Evolutionary conservation across 2,113 vertebrate species (phyloP), one percentile per base, ranked within the genome.

Genomic region (Asarcornis scutulata): DNA sequence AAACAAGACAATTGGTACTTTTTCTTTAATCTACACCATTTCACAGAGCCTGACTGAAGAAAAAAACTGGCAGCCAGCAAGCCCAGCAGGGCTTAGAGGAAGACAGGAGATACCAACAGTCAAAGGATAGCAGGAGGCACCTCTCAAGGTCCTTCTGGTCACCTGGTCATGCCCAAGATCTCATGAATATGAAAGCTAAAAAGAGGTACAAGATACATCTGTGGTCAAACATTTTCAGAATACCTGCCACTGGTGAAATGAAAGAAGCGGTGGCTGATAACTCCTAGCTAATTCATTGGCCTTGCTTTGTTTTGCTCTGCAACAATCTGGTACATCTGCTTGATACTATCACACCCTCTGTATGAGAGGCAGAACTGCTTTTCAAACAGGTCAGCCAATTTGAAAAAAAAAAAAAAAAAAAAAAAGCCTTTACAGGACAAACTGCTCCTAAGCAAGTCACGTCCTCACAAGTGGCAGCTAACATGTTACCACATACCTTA

Each of bases 371-470:
- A 94, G 63, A 78, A 92, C 32, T 72, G 55, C 87, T 96, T 92
- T 91, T 68, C 91, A 91, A 86, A 72, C 52, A 93, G 92, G 87
- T 94, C 66, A 94, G 79, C 36, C 62, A 44, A 79, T 90, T 58
- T 38, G 14, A 36, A 86, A 87, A 56, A 44, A 17, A 17, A 46
- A 46, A 46, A 46, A 21, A 46, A 21, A 46, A 46, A 46, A 48
- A 48, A 48, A 48, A 62, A 80, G 16, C 23, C 23, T 77, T 69
- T 60, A 42, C 40, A 69, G 80, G 73, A 69, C 69, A 91, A 23
- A 73, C 69, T 69, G 66, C 78, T 88, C 58, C 72, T 71, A 73
- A 93, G 48, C 52, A 84, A 75, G 58, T 87, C 71, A 80, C 2
- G 0, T 86, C 40, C 63, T 86, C 62, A 26, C 40, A 38, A 38